A percentile compares a stretch with the other conserved stretches of the same genome.
phyloP scores from a whole-genome alignment of 2,797 vertebrate genomes.

The Epinephelus coioides region DNA sequence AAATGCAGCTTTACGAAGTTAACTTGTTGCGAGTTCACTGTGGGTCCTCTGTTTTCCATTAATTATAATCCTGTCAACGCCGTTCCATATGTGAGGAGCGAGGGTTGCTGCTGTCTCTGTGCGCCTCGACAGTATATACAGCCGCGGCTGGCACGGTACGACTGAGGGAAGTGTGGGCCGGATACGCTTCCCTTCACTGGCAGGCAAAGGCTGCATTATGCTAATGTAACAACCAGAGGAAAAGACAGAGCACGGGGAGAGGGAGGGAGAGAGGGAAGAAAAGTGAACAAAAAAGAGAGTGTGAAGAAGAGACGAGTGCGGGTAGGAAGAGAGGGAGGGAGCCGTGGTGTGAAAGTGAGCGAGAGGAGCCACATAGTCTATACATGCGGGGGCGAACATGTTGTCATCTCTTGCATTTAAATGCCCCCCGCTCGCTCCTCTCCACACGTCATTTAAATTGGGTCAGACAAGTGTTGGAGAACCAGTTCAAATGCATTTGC shows the following conservation, averaged over 20 bases:
- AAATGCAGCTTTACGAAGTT: conserved; percentile 72
- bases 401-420: conserved; percentile 77
- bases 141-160: conserved; percentile 54
- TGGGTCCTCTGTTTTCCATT: conserved; percentile 74
- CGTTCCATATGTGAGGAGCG: conserved; percentile 55
- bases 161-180: conserved; percentile 75
- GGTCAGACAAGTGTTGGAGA: conserved; percentile 66
- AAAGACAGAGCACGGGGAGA: conserved; percentile 22
- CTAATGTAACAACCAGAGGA: conserved; percentile 77
- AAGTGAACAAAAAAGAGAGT: conserved; percentile 52
- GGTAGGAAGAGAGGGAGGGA: conserved; percentile 33
- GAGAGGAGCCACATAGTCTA: conserved; percentile 54
- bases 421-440: conserved; percentile 60
- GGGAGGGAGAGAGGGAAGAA: conserved; percentile 15
- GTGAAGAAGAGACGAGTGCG: conserved; percentile 43
- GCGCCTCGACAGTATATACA: conserved; percentile 62
- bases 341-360: conserved; percentile 51
- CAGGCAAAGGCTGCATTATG: conserved; percentile 80
- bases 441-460: conserved; percentile 75
- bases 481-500: conserved; percentile 57
- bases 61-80: conserved; percentile 79
- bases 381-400: conserved; percentile 65
- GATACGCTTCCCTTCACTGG: conserved; percentile 75
- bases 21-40: conserved; percentile 75
- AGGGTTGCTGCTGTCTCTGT: conserved; percentile 46